A percentile compares a stretch with the other conserved stretches of the same genome.
Evolutionary conservation across 2,113 vertebrate species (phyloP).

Genomic region (Mionectes macconnelli): DNA sequence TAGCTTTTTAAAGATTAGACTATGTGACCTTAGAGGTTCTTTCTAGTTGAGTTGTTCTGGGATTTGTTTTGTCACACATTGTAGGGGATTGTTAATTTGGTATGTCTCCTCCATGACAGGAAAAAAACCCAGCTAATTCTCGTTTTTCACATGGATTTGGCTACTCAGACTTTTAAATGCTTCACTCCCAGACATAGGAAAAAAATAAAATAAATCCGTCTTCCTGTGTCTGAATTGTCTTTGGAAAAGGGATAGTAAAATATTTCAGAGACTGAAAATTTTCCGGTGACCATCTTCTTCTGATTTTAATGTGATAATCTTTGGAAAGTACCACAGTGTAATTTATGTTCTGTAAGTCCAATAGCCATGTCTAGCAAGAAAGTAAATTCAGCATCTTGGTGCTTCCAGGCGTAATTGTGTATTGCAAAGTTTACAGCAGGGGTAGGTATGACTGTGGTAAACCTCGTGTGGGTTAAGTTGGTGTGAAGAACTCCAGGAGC

Average conservation of each 20-base stretch:
- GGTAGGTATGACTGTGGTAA: fast-evolving
- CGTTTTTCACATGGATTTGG: neutral
- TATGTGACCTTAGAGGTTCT: neutral
- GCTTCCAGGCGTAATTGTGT: neutral
- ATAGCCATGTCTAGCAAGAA: neutral
- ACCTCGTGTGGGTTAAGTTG: neutral
- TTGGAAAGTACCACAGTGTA: neutral
- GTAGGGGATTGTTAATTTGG: neutral
- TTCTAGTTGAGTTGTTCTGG: neutral
- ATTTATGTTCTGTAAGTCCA: fast-evolving
- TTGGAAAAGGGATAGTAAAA: neutral
- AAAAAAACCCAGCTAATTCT: fast-evolving
- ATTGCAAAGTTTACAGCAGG: neutral
- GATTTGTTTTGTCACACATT: neutral
- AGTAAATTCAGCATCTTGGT: neutral
- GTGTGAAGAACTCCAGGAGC: neutral
- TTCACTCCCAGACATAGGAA: neutral
- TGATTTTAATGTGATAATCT: neutral
- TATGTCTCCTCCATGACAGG: neutral
- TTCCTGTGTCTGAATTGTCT: neutral
- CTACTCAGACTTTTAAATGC: neutral
- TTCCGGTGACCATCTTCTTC: neutral
- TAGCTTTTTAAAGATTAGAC: neutral
- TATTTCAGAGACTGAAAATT: neutral
- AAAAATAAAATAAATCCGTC: neutral